Conservation (phyloP, 2,113 vertebrate genomes). For the Hyperopisus bebe region DNA sequence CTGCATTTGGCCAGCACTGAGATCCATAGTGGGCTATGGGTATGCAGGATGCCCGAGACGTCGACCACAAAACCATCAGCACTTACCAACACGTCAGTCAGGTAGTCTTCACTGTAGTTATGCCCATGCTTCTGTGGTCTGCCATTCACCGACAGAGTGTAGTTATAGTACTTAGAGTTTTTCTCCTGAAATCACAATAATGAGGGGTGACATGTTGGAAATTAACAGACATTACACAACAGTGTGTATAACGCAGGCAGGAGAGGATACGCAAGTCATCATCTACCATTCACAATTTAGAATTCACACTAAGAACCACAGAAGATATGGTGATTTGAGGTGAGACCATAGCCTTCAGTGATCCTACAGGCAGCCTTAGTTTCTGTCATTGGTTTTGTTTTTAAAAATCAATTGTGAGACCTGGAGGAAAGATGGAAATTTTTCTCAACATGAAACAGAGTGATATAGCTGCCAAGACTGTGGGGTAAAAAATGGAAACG, state of each 20-base stretch:
- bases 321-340: not conserved
- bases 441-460: not conserved
- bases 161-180: constrained; percentile 98
- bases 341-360: not conserved
- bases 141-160: constrained; percentile 91
- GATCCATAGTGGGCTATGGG: not conserved
- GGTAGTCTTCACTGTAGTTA: constrained; percentile 87
- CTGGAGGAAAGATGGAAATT: not conserved
- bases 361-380: not conserved
- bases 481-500: not conserved
- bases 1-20: not conserved
- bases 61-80: not conserved
- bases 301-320: not conserved
- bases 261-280: not conserved
- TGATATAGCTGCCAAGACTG: not conserved
- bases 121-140: constrained; percentile 75
- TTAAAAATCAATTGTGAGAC: not conserved
- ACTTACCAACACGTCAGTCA: constrained; percentile 92
- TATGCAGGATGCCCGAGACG: not conserved
- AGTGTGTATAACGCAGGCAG: not conserved
- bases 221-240: not conserved
- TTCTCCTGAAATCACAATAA: constrained; percentile 67
- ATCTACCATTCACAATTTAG: not conserved
- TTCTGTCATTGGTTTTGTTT: not conserved
- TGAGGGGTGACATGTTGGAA: not conserved